phyloP scores from a whole-genome alignment of 1,140 invertebrate genomes.

The Nautilus pompilius region DNA sequence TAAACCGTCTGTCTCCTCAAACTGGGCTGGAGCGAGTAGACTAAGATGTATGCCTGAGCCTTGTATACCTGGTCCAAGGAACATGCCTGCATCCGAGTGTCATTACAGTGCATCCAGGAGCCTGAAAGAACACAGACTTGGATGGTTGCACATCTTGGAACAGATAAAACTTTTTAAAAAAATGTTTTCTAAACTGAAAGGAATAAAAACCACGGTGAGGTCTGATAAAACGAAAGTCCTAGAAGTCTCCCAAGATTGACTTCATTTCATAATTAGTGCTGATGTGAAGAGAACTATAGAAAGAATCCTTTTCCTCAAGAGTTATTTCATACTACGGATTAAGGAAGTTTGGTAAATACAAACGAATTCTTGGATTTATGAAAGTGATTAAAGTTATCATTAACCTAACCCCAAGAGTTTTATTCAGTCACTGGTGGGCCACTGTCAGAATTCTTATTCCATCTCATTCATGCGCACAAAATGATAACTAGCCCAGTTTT shows the following conservation, averaged over 20 bases:
- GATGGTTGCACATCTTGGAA: neutral
- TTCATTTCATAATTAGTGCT: neutral
- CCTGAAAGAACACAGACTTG: slow-evolving; percentile 19
- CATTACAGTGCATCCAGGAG: slow-evolving; percentile 46
- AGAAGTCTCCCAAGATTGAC: neutral
- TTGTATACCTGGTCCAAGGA: slow-evolving; percentile 30
- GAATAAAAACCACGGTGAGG: neutral
- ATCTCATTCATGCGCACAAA: no score
- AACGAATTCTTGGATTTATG: no score
- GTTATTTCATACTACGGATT: no score
- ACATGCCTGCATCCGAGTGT: slow-evolving; percentile 29
- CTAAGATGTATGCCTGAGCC: slow-evolving; percentile 41
- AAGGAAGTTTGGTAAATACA: no score
- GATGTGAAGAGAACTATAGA: neutral
- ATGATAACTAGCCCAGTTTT: no score
- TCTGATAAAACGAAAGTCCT: neutral
- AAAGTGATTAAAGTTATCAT: no score
- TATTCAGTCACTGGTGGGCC: no score
- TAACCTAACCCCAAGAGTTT: no score
- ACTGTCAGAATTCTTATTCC: no score
- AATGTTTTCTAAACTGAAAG: neutral
- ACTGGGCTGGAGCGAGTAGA: slow-evolving; percentile 17
- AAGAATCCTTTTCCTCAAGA: neutral
- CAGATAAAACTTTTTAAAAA: neutral
- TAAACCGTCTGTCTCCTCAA: no score